Conservation (phyloP, 2,113 vertebrate genomes). For the Natator depressus region DNA sequence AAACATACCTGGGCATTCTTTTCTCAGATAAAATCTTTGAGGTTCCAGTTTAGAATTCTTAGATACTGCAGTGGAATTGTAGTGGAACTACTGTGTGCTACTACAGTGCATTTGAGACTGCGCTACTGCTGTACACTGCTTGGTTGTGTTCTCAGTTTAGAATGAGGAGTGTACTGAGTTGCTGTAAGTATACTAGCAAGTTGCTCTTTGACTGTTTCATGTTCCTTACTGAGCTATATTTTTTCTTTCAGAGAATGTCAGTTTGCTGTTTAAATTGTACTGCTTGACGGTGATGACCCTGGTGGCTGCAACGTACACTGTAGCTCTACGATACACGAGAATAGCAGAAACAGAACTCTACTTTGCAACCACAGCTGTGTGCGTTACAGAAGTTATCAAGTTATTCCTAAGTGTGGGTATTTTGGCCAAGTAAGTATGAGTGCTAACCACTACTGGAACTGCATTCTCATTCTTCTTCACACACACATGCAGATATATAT, state of each 20-base stretch:
- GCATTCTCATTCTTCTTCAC: background rate
- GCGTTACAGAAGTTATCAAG: constrained; percentile 92
- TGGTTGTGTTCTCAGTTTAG: background rate
- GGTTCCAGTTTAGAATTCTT: background rate
- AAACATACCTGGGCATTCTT: background rate
- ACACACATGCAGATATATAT: fast-evolving
- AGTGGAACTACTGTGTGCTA: background rate
- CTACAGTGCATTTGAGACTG: too few relatives aligned
- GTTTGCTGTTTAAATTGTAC: constrained; percentile 93
- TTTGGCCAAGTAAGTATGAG: constrained; percentile 89
- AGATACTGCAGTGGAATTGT: background rate
- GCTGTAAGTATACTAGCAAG: background rate
- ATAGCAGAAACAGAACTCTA: constrained; percentile 85
- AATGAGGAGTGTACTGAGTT: background rate
- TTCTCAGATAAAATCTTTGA: constrained; percentile 1
- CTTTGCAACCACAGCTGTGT: constrained; percentile 95
- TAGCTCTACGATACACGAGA: constrained; percentile 90
- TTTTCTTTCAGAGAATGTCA: constrained; percentile 86
- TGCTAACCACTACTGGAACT: background rate
- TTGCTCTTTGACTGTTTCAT: background rate
- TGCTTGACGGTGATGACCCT: constrained; percentile 96
- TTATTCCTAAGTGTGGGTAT: constrained; percentile 90
- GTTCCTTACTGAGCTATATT: constrained; percentile 22
- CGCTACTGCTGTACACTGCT: background rate
- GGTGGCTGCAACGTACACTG: constrained; percentile 92